Evolutionary conservation across 2,888 invertebrate genomes (phyloP).

Genomic region (Hedya salicella): DNA sequence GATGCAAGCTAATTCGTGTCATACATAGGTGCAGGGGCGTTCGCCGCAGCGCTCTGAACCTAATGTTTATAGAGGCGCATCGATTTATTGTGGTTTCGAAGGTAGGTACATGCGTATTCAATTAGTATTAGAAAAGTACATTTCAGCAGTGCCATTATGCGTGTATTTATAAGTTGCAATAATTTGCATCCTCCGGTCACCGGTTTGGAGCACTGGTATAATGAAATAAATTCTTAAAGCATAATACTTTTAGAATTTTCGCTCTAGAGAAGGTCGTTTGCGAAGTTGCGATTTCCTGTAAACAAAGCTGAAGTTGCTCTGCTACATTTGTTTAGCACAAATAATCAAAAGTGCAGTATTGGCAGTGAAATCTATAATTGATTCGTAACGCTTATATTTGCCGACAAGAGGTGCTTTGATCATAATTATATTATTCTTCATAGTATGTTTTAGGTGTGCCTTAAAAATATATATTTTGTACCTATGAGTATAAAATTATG

Average conservation of each 20-base stretch:
- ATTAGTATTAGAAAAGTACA: conserved; percentile 15
- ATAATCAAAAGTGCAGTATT: background rate
- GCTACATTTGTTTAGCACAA: conserved; percentile 7
- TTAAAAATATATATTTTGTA: conserved; percentile 37
- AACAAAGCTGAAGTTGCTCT: conserved; percentile 14
- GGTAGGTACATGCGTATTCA: background rate
- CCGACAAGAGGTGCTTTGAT: conserved; percentile 25
- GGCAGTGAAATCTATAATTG: background rate
- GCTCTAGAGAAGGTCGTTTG: conserved; percentile 18
- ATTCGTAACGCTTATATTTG: conserved; percentile 9
- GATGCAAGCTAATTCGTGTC: background rate
- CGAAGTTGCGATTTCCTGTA: conserved; percentile 26
- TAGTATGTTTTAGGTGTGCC: conserved; percentile 40
- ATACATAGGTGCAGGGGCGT: background rate
- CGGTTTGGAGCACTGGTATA: background rate
- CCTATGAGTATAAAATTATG: conserved; percentile 15
- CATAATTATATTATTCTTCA: conserved; percentile 20
- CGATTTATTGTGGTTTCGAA: conserved; percentile 14
- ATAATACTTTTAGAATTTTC: conserved; percentile 16
- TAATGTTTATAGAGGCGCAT: conserved; percentile 20
- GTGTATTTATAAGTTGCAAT: background rate
- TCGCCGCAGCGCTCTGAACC: background rate
- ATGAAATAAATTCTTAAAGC: background rate
- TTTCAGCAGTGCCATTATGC: background rate
- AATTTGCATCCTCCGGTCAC: conserved; percentile 4